Base-by-base conservation (phyloP, 1,140 invertebrate genomes). In the Brachionus plicatilis region DNA sequence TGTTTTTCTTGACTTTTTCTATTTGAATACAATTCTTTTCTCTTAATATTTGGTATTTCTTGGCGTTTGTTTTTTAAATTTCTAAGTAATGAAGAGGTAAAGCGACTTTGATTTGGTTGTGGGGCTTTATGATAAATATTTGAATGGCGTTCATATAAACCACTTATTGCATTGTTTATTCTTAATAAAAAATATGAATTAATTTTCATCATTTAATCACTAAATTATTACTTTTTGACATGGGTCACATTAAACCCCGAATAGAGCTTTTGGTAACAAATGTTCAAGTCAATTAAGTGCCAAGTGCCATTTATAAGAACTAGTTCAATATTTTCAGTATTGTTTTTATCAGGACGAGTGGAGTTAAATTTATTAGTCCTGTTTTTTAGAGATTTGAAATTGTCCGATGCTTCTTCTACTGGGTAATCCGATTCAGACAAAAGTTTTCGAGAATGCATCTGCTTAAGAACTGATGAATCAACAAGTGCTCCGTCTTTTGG, bases 231-330 rank as follows among this genome's bases (percentile, higher is more conserved):
- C 78, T 53, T 80, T 60, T 53, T 82, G 9, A 82, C 29, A 68
- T 82, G 79, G 24, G 79, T 82, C 5, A 43, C 11, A 65, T 82
- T 82, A 20, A 65, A 68, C 27, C 27, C 53, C 7, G 29, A 29
- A 45, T 82, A 37, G 4, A 82, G 20, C 20, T 65, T 60, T 68
- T 82, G 79, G 37, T 82, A 82, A 11, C 79, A 82, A 24, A 68
- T 68, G 47, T 82, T 82, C 27, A 82, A 68, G 60, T 82, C 79
- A 68, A 82, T 60, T n/a, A 82, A 47, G 65, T 82, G 79, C 79
- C 79, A 82, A 20, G 79, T 82, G 11, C 79, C 79, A 82, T 82
- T 82, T 9, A 82, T 82, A 24, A 65, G 24, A 45, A 82, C 79
- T 43, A 82, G 20, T 68, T 82, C 79, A 53, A 82, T 65, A 82